These are phyloP conservation scores for Drosophila phalerata DNA, from an alignment of 2,888 invertebrate species.

Conservation along the genomic window DNA sequence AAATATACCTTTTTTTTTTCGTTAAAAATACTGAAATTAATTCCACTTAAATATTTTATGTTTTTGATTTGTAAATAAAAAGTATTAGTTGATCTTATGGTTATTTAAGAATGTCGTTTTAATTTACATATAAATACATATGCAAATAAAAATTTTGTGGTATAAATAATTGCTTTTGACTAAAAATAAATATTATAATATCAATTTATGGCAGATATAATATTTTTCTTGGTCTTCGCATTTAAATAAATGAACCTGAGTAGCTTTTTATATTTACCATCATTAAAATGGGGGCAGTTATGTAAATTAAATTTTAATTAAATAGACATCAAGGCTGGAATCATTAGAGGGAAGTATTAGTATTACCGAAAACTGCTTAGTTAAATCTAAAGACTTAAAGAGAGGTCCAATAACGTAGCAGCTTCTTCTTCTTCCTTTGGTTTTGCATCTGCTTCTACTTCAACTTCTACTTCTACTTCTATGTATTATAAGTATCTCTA, in stretches of 20 bases:
- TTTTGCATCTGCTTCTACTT: slow-evolving; percentile 14
- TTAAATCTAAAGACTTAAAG: slow-evolving; percentile 42
- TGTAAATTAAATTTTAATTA: slow-evolving; percentile 45
- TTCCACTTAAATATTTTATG: too few species aligned
- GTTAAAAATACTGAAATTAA: too few species aligned
- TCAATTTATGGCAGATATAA: neutral
- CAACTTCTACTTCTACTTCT: slow-evolving; percentile 19
- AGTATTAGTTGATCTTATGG: too few species aligned
- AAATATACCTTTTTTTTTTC: too few species aligned
- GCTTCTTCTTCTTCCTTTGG: slow-evolving; percentile 12
- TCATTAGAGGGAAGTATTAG: slow-evolving; percentile 6
- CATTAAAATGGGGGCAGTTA: slow-evolving; percentile 19
- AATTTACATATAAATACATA: neutral
- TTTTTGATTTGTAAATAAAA: too few species aligned
- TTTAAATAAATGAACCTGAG: slow-evolving; percentile 6
- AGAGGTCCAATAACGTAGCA: slow-evolving; percentile 33
- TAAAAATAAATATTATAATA: neutral
- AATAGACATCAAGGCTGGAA: slow-evolving; percentile 8
- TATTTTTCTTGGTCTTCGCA: neutral
- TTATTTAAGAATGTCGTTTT: too few species aligned
- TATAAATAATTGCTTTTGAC: neutral
- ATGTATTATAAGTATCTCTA: slow-evolving; percentile 63
- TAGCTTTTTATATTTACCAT: neutral
- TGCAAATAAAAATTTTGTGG: too few species aligned
- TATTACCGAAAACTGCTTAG: slow-evolving; percentile 38